Conservation (phyloP, 2,113 vertebrate species). For the Bubalus kerabau region DNA sequence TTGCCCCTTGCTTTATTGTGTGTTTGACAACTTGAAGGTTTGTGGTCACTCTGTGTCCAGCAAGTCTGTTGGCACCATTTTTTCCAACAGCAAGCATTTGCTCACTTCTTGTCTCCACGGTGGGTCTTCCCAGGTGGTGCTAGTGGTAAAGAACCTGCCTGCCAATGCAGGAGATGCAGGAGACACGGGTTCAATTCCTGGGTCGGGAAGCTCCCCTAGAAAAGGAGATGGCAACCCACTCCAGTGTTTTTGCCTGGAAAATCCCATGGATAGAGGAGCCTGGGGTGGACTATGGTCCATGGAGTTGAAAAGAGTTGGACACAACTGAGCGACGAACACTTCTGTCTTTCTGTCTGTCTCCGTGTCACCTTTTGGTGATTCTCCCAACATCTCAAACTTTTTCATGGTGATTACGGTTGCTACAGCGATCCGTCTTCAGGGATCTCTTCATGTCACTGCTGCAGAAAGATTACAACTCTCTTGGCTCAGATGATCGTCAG, state of each 20-base stretch:
- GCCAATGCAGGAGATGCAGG: not conserved
- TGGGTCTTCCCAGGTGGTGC: not conserved
- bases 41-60: not conserved
- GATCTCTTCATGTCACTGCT: not conserved
- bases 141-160: not conserved
- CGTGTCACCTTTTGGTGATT: not conserved
- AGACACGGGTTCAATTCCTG: not conserved
- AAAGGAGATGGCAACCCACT: not conserved
- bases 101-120: not conserved
- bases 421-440: not conserved
- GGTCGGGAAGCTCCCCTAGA: not conserved
- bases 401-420: not conserved
- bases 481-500: not conserved
- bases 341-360: not conserved
- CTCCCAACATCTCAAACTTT: not conserved
- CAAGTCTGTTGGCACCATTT: not conserved
- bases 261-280: not conserved
- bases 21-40: not conserved
- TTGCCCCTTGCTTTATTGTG: not conserved
- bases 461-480: not conserved
- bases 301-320: not conserved
- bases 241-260: not conserved
- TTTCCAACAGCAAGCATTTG: not conserved
- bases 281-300: not conserved
- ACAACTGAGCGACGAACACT: not conserved